Evolutionary conservation across 2,888 invertebrate genomes (phyloP), one percentile per base, ranked within the genome.

Genomic region (Aleiodes alternator): DNA sequence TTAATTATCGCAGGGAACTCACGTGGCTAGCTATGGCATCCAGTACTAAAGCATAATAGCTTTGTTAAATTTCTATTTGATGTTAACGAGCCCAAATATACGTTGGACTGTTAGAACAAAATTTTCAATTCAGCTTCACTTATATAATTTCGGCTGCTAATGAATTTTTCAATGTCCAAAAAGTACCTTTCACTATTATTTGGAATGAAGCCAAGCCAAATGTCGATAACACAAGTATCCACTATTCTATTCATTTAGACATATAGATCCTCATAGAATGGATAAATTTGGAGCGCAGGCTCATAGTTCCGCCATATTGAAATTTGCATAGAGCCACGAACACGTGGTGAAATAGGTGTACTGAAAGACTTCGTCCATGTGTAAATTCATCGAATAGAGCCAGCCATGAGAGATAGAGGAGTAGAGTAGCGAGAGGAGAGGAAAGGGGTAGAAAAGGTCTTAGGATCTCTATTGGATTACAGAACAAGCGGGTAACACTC

Each of bases 401-500:
- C 55, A 55, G 11, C n/a, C 48, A 55, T n/a, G 61, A 53, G 55
- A 71, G 57, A 34, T 59, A 72, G 34, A 61, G 29, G 34, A 43
- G 48, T 61, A 12, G 12, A 12, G 43, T 6, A 56, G 14, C 23
- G n/a, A 38, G 57, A 68, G 57, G 69, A 11, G 29, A 11, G 16
- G 5, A 7, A 14, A 72, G 78, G 79, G 75, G 66, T 76, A 79
- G 78, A 79, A 79, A 84, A 82, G 84, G 84, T 84, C 85, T 85
- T 83, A 81, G 82, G 84, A 70, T 83, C 84, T 84, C 85, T 83
- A 85, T 85, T 85, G 85, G 84, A 85, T 85, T 85, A 85, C 80
- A 83, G 84, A 85, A 85, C 84, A 85, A 85, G 83, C 85, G 83
- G 82, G 81, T 81, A 84, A 84, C 85, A 85, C 84, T 85, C 84